These are phyloP conservation scores for Neuroterus valhalla DNA, from an alignment of 1,140 invertebrate genomes.

Conservation along the genomic window DNA sequence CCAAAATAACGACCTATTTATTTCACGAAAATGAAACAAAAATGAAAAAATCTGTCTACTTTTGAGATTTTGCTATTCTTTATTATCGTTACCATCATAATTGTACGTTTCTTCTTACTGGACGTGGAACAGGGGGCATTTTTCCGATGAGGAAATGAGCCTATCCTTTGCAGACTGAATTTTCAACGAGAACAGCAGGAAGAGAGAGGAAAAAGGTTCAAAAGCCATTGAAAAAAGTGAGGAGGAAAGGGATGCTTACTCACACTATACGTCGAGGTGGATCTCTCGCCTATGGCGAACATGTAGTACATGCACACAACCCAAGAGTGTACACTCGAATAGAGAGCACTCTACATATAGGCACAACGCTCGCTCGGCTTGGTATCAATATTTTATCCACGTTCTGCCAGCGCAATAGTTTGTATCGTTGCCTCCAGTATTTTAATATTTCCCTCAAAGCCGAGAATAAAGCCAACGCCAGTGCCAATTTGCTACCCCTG, in stretches of 20 bases:
- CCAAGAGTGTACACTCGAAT: background rate
- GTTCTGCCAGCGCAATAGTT: conserved; percentile 38
- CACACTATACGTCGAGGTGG: conserved; percentile 14
- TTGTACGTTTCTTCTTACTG: no score
- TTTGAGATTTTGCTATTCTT: no score
- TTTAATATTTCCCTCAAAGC: conserved; percentile 47
- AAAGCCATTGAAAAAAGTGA: no score
- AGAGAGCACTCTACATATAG: background rate
- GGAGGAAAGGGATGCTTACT: background rate
- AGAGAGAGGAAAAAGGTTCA: no score
- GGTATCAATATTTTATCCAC: conserved; percentile 47
- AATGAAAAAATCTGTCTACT: no score
- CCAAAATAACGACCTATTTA: no score
- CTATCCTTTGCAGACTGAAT: no score
- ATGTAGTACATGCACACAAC: background rate
- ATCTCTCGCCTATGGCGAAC: conserved; percentile 6
- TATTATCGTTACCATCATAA: no score
- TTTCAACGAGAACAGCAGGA: no score
- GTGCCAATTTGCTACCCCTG: conserved; percentile 42
- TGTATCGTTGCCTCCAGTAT: conserved; percentile 38
- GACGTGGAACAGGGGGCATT: no score
- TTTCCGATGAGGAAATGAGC: no score
- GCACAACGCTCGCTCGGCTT: conserved; percentile 13
- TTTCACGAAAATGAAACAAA: no score
- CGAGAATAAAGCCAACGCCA: conserved; percentile 30